Evolutionary conservation across 92 coral and sea anemone genomes (phyloP).

Genomic region (Isaurus tuberculatus): DNA sequence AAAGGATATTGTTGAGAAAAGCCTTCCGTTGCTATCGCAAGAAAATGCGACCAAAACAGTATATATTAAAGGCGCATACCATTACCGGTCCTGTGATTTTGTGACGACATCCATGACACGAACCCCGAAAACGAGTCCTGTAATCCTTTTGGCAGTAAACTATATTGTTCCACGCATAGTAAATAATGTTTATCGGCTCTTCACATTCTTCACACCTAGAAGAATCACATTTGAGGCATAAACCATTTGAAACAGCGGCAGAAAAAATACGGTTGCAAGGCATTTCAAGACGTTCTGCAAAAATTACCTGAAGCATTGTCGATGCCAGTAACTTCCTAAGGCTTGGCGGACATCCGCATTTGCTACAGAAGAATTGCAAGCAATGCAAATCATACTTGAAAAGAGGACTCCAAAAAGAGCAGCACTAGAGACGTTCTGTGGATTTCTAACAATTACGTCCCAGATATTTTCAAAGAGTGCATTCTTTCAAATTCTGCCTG

Average conservation of each 20-base stretch:
- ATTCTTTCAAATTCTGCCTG: not conserved
- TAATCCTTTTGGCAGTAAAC: conserved; percentile 90
- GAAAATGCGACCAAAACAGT: conserved; percentile 10
- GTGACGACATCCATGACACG: conserved; percentile 83
- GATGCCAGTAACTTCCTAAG: conserved; percentile 72
- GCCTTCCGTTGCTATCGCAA: not conserved
- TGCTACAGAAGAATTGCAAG: conserved; percentile 27
- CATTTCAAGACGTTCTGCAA: not conserved
- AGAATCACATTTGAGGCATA: conserved; percentile 20
- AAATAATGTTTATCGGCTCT: conserved; percentile 58
- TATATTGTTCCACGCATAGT: conserved; percentile 78
- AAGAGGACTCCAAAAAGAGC: not conserved
- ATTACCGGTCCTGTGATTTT: conserved; percentile 93
- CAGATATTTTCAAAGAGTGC: not conserved
- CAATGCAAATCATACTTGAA: conserved; percentile 37
- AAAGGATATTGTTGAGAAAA: too few species aligned
- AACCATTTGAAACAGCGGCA: not conserved
- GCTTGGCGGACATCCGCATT: conserved; percentile 55
- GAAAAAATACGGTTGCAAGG: not conserved
- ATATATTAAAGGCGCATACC: conserved; percentile 51
- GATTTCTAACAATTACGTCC: not conserved
- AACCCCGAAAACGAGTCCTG: conserved; percentile 62
- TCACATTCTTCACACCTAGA: conserved; percentile 86
- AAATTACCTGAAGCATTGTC: conserved; percentile 66
- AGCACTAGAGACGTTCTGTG: not conserved